These are phyloP conservation scores for Glomeris maerens DNA, from an alignment of 1,140 invertebrate species.

Conservation along the genomic window DNA sequence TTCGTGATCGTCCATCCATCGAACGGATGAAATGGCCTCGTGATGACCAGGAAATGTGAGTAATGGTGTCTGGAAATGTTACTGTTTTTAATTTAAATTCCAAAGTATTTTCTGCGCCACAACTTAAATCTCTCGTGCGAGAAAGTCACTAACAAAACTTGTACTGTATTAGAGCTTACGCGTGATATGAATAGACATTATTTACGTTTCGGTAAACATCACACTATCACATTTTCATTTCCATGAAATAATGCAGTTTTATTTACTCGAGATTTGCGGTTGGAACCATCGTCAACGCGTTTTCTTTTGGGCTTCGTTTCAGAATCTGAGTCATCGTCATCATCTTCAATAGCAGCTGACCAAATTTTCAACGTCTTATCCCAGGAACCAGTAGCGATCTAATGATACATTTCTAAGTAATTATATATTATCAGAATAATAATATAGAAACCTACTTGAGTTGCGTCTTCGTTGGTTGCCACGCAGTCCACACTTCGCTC, in stretches of 20 bases:
- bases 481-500: constrained; percentile 75
- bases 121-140: no score
- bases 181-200: no score
- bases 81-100: constrained; percentile 2
- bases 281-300: background rate
- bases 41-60: constrained; percentile 82
- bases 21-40: constrained; percentile 68
- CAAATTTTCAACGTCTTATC: constrained; percentile 51
- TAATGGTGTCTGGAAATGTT: constrained; percentile 52
- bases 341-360: constrained; percentile 27
- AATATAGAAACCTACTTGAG: constrained; percentile 26
- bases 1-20: constrained; percentile 61
- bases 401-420: constrained; percentile 15
- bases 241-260: background rate
- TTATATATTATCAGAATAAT: background rate
- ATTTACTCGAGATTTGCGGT: constrained; percentile 3
- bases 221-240: constrained; percentile 6
- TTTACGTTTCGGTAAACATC: no score
- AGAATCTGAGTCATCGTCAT: constrained; percentile 9
- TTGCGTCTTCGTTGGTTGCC: constrained; percentile 46
- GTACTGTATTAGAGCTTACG: no score
- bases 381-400: constrained; percentile 84
- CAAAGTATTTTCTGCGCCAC: no score
- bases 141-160: no score
- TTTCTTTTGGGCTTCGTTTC: constrained; percentile 8